These are phyloP conservation scores for Pararge aegeria DNA, from an alignment of 1,140 invertebrate species.

Conservation along the genomic window DNA sequence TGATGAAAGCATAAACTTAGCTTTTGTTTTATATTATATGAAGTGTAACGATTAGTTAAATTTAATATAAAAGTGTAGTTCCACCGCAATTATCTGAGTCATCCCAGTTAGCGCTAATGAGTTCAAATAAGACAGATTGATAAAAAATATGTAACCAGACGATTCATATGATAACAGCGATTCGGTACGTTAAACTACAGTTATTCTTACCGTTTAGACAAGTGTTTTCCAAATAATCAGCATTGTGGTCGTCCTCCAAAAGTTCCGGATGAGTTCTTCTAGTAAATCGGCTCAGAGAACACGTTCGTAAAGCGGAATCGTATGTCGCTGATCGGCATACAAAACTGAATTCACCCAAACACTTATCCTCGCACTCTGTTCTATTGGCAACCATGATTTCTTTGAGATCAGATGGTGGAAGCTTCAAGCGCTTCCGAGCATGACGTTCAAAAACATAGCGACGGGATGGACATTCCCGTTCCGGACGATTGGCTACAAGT, in stretches of 20 bases:
- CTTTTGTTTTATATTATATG: too few relatives aligned
- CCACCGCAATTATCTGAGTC: too few relatives aligned
- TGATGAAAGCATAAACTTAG: too few relatives aligned
- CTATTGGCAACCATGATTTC: constrained; percentile 90
- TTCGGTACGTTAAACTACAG: too few relatives aligned
- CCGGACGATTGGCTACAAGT: constrained; percentile 87
- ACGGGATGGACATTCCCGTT: constrained; percentile 91
- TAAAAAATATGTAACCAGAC: too few relatives aligned
- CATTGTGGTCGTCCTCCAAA: constrained; percentile 90
- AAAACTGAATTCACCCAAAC: constrained; percentile 92
- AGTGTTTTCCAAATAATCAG: constrained; percentile 95
- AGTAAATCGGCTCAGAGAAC: constrained; percentile 89
- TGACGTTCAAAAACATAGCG: constrained; percentile 93
- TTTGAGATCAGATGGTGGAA: constrained; percentile 88
- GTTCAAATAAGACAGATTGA: too few relatives aligned
- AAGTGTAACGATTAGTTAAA: too few relatives aligned
- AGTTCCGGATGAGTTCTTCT: constrained; percentile 91
- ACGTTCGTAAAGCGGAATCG: constrained; percentile 87
- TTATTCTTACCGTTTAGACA: constrained; percentile 89
- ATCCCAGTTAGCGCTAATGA: too few relatives aligned
- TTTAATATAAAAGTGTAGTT: too few relatives aligned
- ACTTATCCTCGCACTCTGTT: constrained; percentile 94
- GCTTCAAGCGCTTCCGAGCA: constrained; percentile 89
- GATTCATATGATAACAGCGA: too few relatives aligned
- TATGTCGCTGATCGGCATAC: constrained; percentile 93